Percentiles rank a stretch among this genome's conserved stretches.
Evolutionary conservation across 2,113 vertebrate genomes (phyloP).

Genomic region (Labeo catla): DNA sequence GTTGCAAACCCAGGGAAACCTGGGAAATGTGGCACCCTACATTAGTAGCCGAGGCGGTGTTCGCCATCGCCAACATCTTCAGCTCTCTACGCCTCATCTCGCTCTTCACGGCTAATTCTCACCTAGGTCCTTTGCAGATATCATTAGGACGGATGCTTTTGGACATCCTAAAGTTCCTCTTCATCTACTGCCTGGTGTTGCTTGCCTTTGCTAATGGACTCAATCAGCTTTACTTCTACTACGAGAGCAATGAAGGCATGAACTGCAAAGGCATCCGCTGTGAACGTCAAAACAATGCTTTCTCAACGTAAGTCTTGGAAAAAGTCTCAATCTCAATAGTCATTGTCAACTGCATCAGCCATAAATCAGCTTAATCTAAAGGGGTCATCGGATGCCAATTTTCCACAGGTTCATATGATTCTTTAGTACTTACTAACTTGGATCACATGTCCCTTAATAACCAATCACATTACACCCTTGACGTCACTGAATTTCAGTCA

Average conservation of each 20-base stretch:
- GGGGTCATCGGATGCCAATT: too few species aligned
- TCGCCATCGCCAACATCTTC: conserved; percentile 98
- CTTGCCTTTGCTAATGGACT: conserved; percentile 96
- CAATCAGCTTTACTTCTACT: conserved; percentile 97
- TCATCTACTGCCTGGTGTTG: conserved; percentile 97
- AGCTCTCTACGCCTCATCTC: conserved; percentile 96
- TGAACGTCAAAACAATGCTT: conserved; percentile 91
- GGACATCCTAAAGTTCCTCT: conserved; percentile 98
- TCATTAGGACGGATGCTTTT: conserved; percentile 98
- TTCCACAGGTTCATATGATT: too few species aligned
- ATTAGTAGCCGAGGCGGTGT: conserved; percentile 92
- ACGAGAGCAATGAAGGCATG: conserved; percentile 71
- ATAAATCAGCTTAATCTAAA: neutral
- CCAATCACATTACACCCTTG: too few species aligned
- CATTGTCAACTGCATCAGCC: neutral
- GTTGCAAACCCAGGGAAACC: conserved; percentile 70
- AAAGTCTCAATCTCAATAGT: neutral
- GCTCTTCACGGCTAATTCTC: conserved; percentile 97
- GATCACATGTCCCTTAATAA: too few species aligned
- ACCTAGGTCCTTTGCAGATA: conserved; percentile 96
- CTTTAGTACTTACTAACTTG: too few species aligned
- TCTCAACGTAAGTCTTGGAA: conserved; percentile 89
- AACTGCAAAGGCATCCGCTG: conserved; percentile 93
- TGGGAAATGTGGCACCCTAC: conserved; percentile 99
- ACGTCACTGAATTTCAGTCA: too few species aligned